phyloP scores from a whole-genome alignment of 2,797 vertebrate species.

The Syngnathus acus region DNA sequence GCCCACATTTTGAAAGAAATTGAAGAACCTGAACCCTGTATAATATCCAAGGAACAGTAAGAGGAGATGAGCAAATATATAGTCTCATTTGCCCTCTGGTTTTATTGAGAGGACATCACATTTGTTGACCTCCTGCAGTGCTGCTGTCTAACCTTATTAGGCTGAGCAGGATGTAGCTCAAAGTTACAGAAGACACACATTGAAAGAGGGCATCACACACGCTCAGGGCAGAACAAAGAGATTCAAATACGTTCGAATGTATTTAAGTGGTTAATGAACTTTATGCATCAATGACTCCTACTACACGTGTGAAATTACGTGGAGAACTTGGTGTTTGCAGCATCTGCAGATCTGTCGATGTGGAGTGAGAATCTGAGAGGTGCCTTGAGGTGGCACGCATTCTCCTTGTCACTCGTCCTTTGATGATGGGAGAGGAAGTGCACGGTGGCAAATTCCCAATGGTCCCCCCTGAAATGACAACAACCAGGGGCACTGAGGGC shows the following conservation, averaged over 20 bases:
- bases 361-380: conserved; percentile 5
- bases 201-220: background rate
- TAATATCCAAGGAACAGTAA: background rate
- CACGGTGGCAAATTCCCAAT: conserved; percentile 16
- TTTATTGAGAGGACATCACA: conserved; percentile 10
- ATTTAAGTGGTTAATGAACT: background rate
- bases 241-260: background rate
- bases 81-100: conserved; percentile 10
- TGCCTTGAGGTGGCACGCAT: conserved; percentile 16
- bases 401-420: conserved; percentile 25
- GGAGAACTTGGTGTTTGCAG: conserved; percentile 10
- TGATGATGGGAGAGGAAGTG: conserved; percentile 25
- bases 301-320: background rate
- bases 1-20: no score
- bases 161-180: conserved; percentile 22
- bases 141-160: conserved; percentile 30
- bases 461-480: conserved; percentile 11
- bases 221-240: background rate
- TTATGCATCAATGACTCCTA: background rate
- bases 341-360: conserved; percentile 17
- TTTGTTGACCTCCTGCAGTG: conserved; percentile 13
- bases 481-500: conserved; percentile 27
- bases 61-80: conserved; percentile 4
- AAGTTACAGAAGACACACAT: conserved; percentile 15
- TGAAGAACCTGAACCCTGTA: no score